Conservation (phyloP, 2,888 invertebrate species). For the Blomia tropicalis region DNA sequence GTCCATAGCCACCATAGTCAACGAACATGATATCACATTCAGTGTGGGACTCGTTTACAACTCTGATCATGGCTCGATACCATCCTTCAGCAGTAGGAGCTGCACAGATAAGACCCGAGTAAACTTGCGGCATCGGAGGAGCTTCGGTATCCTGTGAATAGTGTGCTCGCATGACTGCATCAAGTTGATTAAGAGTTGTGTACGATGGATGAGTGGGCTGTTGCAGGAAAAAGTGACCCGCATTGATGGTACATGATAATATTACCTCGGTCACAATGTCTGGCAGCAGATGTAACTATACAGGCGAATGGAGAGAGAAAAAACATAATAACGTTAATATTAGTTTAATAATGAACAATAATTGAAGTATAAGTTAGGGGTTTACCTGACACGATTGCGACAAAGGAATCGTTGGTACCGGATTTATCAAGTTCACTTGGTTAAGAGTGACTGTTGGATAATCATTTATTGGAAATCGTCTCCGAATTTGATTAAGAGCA, state of each 20-base stretch:
- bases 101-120: conserved; percentile 61
- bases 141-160: conserved; percentile 41
- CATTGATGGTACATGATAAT: conserved; percentile 66
- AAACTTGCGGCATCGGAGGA: conserved; percentile 27
- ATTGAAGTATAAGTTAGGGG: neutral
- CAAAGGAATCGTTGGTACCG: conserved; percentile 38
- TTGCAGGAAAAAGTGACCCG: conserved; percentile 82
- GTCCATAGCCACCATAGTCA: conserved; percentile 83
- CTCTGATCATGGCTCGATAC: conserved; percentile 70
- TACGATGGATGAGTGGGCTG: conserved; percentile 87
- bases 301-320: neutral
- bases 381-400: conserved; percentile 45
- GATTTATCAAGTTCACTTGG: neutral
- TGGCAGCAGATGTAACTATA: conserved; percentile 65
- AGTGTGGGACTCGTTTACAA: conserved; percentile 50
- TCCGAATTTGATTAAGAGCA: conserved; percentile 65
- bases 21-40: conserved; percentile 69
- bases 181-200: conserved; percentile 61
- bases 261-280: conserved; percentile 82
- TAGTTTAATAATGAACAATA: neutral
- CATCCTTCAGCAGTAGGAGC: conserved; percentile 67
- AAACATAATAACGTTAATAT: neutral
- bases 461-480: conserved; percentile 62
- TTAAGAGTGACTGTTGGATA: conserved; percentile 49
- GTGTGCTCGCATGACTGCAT: conserved; percentile 58